Percentiles rank a stretch among this genome's conserved stretches.
Conservation (phyloP, 1,140 invertebrate species). For the Dendroctonus ponderosae region DNA sequence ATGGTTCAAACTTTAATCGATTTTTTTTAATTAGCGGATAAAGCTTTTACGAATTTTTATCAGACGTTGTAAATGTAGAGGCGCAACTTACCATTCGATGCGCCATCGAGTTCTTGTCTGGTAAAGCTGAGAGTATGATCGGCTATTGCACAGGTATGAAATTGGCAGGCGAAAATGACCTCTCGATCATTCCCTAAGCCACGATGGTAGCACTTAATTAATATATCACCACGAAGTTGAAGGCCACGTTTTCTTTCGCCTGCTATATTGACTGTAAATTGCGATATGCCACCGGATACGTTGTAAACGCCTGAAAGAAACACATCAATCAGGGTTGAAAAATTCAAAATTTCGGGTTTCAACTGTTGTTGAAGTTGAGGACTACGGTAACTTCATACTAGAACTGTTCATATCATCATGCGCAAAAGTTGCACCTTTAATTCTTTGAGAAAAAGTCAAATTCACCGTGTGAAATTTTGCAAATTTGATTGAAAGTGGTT, state of each 20-base stretch:
- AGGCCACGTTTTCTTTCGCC: constrained; percentile 62
- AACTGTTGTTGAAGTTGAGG: neutral
- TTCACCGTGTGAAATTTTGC: too few relatives aligned
- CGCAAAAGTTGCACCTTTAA: too few relatives aligned
- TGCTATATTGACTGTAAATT: constrained; percentile 71
- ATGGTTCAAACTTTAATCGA: too few relatives aligned
- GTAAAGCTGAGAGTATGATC: constrained; percentile 80
- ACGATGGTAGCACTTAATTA: constrained; percentile 86
- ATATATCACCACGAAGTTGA: constrained; percentile 81
- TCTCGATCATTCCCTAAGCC: constrained; percentile 54
- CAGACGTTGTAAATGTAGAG: too few relatives aligned
- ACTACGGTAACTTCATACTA: neutral
- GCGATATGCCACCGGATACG: constrained; percentile 59
- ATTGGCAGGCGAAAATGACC: constrained; percentile 78
- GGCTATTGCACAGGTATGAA: constrained; percentile 88
- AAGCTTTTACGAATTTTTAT: too few relatives aligned
- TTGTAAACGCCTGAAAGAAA: constrained; percentile 64
- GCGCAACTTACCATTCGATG: constrained; percentile 65
- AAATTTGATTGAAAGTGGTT: constrained; percentile 8
- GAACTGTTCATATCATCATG: too few relatives aligned
- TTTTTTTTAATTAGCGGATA: too few relatives aligned
- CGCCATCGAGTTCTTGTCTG: constrained; percentile 82
- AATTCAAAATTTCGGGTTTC: neutral
- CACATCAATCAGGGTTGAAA: neutral
- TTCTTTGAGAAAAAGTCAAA: too few relatives aligned